Evolutionary conservation across 2,888 invertebrate genomes (phyloP), one percentile per base, ranked within the genome.

Genomic region (Sarcophaga variegata): DNA sequence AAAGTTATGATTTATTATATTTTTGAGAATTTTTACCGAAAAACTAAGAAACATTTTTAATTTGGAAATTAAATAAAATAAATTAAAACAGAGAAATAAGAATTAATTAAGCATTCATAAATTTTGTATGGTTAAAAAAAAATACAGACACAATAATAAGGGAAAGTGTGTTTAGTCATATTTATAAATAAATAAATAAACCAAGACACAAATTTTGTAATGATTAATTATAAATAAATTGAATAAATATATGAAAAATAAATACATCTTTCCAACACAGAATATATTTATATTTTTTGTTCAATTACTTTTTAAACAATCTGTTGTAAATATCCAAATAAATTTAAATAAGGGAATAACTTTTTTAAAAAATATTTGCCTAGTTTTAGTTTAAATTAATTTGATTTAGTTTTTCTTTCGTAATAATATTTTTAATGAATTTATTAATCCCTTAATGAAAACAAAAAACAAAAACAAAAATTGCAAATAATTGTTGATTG

Each of bases 101-200:
- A 74, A 74, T 25, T 3, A 20, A 54, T 54, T 45, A 81, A 78
- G 22, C 67, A 63, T 45, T 69, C 62, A 37, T 49, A 60, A 66
- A 37, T 74, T 83, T 62, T 74, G 54, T 79, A 83, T 69, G 74
- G n/a, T 79, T 69, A 64, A 74, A 67, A 27, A 27, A 79, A 74
- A 75, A 70, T 67, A 27, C 17, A 66, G 27, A 72, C 60, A 37
- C 37, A 67, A 25, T 47, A 74, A 60, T 64, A 84, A 69, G 75
- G 59, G 45, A 75, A 85, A 62, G 22, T 12, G 60, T 59, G 14
- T 37, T 37, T 45, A 60, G 72, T 81, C 20, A 60, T 67, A 37
- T 62, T 22, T 22, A 74, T 14, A 59, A 20, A 37, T 20, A 47
- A 20, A 20, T 8, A 67, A 67, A 11, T 47, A 67, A 71, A 63